A percentile compares a stretch with the other conserved stretches of the same genome.
Evolutionary conservation across 2,113 vertebrate genomes (phyloP).

Genomic region (Pelvicachromis taeniatus): DNA sequence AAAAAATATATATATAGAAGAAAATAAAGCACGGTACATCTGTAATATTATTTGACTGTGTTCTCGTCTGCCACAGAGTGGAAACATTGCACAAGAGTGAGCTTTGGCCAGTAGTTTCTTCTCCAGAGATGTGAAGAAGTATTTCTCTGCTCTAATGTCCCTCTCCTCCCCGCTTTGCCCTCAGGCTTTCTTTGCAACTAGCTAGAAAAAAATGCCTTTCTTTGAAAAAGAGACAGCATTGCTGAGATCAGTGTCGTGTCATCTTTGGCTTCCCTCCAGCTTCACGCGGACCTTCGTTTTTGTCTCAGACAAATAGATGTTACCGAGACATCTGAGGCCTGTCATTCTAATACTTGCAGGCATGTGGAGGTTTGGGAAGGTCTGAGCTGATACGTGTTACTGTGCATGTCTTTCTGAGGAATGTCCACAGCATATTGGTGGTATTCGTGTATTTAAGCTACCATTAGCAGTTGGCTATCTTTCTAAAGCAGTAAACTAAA

Average conservation of each 20-base stretch:
- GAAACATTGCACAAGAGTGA: constrained; percentile 32
- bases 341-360: constrained; percentile 44
- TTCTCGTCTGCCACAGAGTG: constrained; percentile 17
- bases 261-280: constrained; percentile 58
- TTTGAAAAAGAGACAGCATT: constrained; percentile 46
- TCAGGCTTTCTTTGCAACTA: constrained; percentile 24
- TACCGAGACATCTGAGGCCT: constrained; percentile 49
- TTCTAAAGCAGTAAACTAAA: background rate
- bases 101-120: constrained; percentile 22
- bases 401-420: constrained; percentile 23
- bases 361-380: constrained; percentile 31
- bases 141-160: constrained; percentile 25
- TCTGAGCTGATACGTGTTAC: constrained; percentile 14
- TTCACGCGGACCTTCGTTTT: constrained; percentile 37
- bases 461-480: background rate
- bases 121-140: constrained; percentile 36
- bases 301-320: constrained; percentile 52
- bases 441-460: background rate
- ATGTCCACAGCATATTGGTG: constrained; percentile 9
- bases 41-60: constrained; percentile 27
- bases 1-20: too few species aligned
- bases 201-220: constrained; percentile 54
- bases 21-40: constrained; percentile 11
- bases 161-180: constrained; percentile 21
- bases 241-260: constrained; percentile 53